Conservation (phyloP, 1,140 invertebrate species). For the Caenorhabditis remanei region DNA sequence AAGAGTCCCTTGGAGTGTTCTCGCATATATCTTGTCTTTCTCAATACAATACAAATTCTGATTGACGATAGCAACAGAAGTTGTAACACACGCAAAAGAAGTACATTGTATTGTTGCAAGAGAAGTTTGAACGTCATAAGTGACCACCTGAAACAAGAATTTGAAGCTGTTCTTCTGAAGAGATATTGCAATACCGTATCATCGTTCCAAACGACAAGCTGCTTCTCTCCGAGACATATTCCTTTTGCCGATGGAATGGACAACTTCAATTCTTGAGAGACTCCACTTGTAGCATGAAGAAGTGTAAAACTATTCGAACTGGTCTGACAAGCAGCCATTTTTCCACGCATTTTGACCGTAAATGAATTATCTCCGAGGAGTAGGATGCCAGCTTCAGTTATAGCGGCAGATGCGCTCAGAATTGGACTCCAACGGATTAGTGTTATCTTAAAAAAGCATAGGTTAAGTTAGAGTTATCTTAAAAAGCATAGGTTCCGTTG, state of each 20-base stretch:
- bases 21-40: conserved; percentile 58
- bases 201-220: conserved; percentile 60
- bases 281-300: conserved; percentile 36
- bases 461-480: conserved; percentile 59
- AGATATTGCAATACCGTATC: conserved; percentile 47
- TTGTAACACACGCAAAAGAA: conserved; percentile 56
- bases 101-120: conserved; percentile 60
- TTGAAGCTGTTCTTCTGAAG: background rate
- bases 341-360: conserved; percentile 7
- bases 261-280: conserved; percentile 62
- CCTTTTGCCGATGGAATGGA: conserved; percentile 44
- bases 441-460: conserved; percentile 48
- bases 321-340: conserved; percentile 59
- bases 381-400: conserved; percentile 43
- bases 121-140: conserved; percentile 61
- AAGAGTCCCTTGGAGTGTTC: conserved; percentile 81
- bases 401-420: background rate
- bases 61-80: conserved; percentile 55
- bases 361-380: conserved; percentile 49
- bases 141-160: conserved; percentile 50
- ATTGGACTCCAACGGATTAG: conserved; percentile 67
- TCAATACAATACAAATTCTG: conserved; percentile 62
- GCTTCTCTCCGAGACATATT: conserved; percentile 62
- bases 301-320: conserved; percentile 57
- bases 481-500: background rate